Evolutionary conservation across 92 coral and sea anemone species (phyloP), one percentile per base, ranked within the genome.

Genomic region (Phenganax marumi): DNA sequence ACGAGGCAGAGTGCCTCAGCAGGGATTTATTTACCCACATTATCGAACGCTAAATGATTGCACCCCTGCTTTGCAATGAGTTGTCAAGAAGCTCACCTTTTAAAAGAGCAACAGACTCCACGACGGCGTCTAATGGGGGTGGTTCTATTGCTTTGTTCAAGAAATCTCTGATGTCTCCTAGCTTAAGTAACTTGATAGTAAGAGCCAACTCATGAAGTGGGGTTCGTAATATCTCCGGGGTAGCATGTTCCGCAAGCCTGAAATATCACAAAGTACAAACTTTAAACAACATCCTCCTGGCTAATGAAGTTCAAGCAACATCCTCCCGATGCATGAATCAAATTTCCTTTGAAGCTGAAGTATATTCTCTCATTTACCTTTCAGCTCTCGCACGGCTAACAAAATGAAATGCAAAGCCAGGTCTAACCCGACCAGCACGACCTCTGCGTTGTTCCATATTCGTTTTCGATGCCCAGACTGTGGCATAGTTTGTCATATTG

Each of bases 401-500:
- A 39, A 96, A 79, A 68, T 96, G 97, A 85, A 96, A 96, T 25
- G 99, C 97, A 79, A 96, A 96, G 8, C 99, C 99, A 18, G 99
- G 97, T 55, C 97, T 83, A 4, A 96, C 99, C 10, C 99, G 97
- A 54, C 99, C 99, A 0, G 99, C 99, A 0, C 99, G 97, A 14
- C 99, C 99, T 22, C 93, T 93, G 46, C 99, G 81, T 73, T 96
- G 99, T 70, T 96, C 99, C 97, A 96, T 96, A 91, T 96, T 96
- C 11, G 99, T 96, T 19, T 89, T 90, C 9, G 99, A 92, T 0
- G 99, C 99, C 99, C 99, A 96, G 51, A 96, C 97, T 11, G 99
- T 96, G 52, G 99, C 99, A 39, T 96, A 96, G 86, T 96, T 96
- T 49, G 99, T 96, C 99, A 96, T 96, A 93, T 96, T 96, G 84